Evolutionary conservation across 2,888 invertebrate genomes (phyloP).

Genomic region (Heterodera filipjevi): DNA sequence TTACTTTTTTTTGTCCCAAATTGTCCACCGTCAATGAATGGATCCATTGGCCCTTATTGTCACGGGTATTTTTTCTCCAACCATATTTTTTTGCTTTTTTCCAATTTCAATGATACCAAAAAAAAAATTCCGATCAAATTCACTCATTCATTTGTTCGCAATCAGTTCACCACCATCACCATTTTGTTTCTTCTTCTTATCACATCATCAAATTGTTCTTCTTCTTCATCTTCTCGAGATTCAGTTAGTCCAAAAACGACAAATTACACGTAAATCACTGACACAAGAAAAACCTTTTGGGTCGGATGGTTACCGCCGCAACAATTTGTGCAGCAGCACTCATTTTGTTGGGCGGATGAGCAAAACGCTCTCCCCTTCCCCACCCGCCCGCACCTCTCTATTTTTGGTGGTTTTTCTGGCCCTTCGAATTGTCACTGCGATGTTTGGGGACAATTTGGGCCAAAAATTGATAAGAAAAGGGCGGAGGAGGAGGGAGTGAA

Average conservation of each 20-base stretch:
- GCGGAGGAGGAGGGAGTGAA: background rate
- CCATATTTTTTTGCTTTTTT: background rate
- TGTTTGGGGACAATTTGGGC: slow-evolving; percentile 5
- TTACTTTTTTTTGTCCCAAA: too few species aligned
- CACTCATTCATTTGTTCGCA: background rate
- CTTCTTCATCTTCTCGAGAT: too few species aligned
- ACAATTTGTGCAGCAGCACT: background rate
- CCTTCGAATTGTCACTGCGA: background rate
- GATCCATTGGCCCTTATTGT: background rate
- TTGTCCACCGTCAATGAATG: too few species aligned
- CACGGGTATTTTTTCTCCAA: background rate
- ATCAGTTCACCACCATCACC: background rate
- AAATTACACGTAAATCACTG: background rate
- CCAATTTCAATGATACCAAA: background rate
- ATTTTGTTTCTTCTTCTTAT: background rate
- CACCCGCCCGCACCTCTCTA: background rate
- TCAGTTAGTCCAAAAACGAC: too few species aligned
- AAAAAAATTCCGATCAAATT: background rate
- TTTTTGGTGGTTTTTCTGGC: background rate
- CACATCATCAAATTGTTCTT: background rate
- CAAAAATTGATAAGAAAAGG: background rate
- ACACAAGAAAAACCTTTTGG: background rate
- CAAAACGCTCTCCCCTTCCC: too few species aligned
- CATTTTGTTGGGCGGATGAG: background rate
- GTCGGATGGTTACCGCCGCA: background rate